Evolutionary conservation across 1,140 invertebrate species (phyloP), one percentile per base, ranked within the genome.

Genomic region (Drosophila truncata): DNA sequence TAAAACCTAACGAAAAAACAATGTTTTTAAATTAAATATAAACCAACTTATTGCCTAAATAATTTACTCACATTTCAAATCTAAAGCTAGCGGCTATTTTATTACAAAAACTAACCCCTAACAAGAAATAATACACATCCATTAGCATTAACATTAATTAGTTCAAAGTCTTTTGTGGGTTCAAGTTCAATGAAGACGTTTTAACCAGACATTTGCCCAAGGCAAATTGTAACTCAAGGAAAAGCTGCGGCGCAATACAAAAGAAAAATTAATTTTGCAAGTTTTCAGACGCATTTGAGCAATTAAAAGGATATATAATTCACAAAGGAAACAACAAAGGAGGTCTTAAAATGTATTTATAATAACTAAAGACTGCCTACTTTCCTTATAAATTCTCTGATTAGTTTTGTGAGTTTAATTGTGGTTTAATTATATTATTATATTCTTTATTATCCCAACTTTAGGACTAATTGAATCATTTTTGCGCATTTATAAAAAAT

Each of bases 171-270:
- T 20, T 52, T 33, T 20, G 27, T 20, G 5, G 49, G 18, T 35
- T 35, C 47, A 35, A 54, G 50, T 54, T 54, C 50, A 54, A 23
- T 54, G 31, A 54, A 54, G 31, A 54, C 18, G 31, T 23, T 54
- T 54, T 35, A 54, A 54, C 13, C 31, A 35, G 50, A 35, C 52
- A n/a, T 25, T 64, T 64, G 37, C 62, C 18, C 11, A 6, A 5
- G 35, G 55, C 37, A 18, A 27, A 4, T 20, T 57, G 29, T 16
- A 33, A 18, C 25, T 16, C 4, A 35, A 27, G 1, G 7, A 11
- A 54, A 37, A 37, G 18, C 23, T n/a, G n/a, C n/a, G n/a, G 18
- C 16, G 7, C 13, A 25, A 20, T 2, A 20, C 18, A 42, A 42
- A 52, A 61, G 29, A 47, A 33, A 25, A 61, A 10, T 52, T 25